Base-by-base conservation (phyloP, 1,140 invertebrate species). In the Zaprionus tsacasi region DNA sequence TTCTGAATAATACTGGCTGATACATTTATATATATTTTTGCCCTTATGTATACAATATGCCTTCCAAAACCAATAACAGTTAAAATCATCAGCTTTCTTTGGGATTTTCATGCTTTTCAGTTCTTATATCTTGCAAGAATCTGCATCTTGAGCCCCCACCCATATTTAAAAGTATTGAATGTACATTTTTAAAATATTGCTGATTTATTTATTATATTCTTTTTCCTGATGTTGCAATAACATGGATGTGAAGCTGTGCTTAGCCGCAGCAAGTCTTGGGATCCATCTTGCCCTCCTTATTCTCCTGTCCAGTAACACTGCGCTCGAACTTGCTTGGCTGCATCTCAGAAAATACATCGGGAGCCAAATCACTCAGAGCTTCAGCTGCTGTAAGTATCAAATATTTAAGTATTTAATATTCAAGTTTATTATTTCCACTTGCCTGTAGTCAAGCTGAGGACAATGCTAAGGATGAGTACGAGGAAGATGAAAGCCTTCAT, bases 241-340 rank as follows among this genome's bases (percentile, higher is more conserved):
- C 59, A 66, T 55, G 63, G 38, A 1, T 12, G 13, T 50, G 17
- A 5, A 25, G 21, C n/a, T 30, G 0, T 5, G 27, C 7, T 33
- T 82, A 87, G 36, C 83, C 82, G 64, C 82, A 87, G 66, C 82
- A 87, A 40, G 66, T 70, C 12, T 65, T 70, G 10, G 74, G 71
- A 2, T 35, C 61, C 4, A 64, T 40, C 61, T 68, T 67, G 10
- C 67, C 48, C 5, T 38, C 21, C 2, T 15, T 21, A 3, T 17
- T 10, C 0, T 27, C 25, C 1, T 15, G 7, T 8, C 5, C 30
- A 4, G 3, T 27, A 38, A 52, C 57, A 69, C 38, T 76, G 79
- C 5, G 61, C 52, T 7, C n/a, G 1, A 50, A 59, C 13, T 15
- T 15, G n/a, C 40, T 40, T 4, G 69, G 60, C 17, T 78, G 56